These are phyloP conservation scores for Limonius californicus DNA, from an alignment of 1,140 invertebrate species.

Conservation along the genomic window DNA sequence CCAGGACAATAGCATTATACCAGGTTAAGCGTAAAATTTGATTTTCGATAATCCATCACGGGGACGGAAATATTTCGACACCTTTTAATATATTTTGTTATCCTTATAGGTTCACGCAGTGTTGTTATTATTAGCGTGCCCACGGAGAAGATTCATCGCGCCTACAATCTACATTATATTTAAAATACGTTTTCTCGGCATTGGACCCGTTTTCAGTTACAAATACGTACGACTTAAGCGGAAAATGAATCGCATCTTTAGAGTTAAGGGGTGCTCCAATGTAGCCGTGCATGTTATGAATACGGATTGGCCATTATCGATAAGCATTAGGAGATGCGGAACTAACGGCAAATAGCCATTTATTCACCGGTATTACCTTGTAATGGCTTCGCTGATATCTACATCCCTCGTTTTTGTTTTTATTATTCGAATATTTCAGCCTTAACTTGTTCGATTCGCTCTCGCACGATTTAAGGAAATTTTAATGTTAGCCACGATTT, in stretches of 20 bases:
- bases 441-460: neutral
- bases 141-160: neutral
- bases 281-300: conserved; percentile 7
- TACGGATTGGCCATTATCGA: conserved; percentile 12
- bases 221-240: neutral
- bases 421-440: conserved; percentile 6
- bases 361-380: conserved; percentile 7
- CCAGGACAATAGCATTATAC: neutral
- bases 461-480: too few relatives aligned
- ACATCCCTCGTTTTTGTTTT: neutral
- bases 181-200: neutral
- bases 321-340: conserved; percentile 6
- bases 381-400: conserved; percentile 10
- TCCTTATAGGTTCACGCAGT: too few relatives aligned
- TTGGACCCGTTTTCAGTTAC: neutral
- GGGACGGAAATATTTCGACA: neutral
- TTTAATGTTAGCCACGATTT: too few relatives aligned
- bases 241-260: neutral
- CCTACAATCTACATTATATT: neutral
- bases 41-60: neutral
- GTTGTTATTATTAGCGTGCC: too few relatives aligned
- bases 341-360: conserved; percentile 12
- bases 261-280: neutral
- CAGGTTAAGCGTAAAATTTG: neutral
- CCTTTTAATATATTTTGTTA: neutral